Conservation (phyloP, 2,888 invertebrate species). For the Exephanes ischioxanthus region DNA sequence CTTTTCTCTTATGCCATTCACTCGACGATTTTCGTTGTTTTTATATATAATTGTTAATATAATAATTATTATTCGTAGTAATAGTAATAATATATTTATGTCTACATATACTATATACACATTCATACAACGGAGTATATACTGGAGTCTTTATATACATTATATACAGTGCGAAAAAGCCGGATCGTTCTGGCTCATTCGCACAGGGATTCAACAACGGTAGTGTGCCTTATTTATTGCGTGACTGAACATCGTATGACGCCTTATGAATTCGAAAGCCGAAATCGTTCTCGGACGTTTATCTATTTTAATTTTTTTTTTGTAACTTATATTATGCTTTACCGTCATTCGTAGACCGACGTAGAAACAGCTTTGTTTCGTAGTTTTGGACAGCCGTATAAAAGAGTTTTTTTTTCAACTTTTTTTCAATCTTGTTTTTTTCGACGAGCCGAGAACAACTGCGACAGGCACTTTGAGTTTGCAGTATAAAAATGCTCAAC, state of each 20-base stretch:
- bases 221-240: conserved; percentile 62
- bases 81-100: conserved; percentile 66
- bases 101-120: conserved; percentile 67
- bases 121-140: conserved; percentile 66
- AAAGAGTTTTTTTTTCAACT: conserved; percentile 10
- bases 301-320: conserved; percentile 6
- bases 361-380: conserved; percentile 11
- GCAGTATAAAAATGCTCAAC: conserved; percentile 37
- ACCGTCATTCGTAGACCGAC: conserved; percentile 31
- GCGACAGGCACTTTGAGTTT: conserved; percentile 66
- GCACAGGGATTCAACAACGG: conserved; percentile 64
- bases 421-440: background rate
- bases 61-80: conserved; percentile 56
- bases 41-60: conserved; percentile 40
- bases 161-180: conserved; percentile 61
- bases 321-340: background rate
- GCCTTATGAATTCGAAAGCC: conserved; percentile 49
- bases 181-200: conserved; percentile 42
- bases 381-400: conserved; percentile 28
- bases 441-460: conserved; percentile 47
- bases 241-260: conserved; percentile 57
- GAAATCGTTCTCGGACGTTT: conserved; percentile 45
- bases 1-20: conserved; percentile 43
- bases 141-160: conserved; percentile 66
- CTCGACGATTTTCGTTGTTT: conserved; percentile 36